Evolutionary conservation across 2,113 vertebrate species (phyloP).

Genomic region (Uria aalge): DNA sequence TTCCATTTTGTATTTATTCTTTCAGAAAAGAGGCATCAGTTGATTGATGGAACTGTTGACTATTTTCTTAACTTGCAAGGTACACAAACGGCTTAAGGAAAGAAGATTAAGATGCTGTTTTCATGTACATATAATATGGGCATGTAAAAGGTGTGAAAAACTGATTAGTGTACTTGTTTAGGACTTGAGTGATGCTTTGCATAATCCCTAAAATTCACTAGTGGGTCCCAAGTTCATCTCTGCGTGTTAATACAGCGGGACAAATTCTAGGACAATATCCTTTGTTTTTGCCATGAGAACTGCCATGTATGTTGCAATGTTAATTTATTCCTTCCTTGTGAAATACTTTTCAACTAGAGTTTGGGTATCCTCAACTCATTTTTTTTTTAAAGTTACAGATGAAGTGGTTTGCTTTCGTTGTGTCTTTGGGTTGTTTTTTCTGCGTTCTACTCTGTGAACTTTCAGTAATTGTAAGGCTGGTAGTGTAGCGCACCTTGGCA

Average conservation of each 20-base stretch:
- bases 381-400: neutral
- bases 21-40: neutral
- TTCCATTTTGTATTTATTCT: neutral
- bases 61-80: neutral
- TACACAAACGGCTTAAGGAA: neutral
- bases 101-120: neutral
- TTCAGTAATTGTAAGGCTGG: neutral
- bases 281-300: neutral
- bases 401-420: neutral
- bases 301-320: neutral
- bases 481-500: neutral
- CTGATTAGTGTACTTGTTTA: neutral
- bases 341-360: neutral
- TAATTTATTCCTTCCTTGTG: neutral
- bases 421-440: neutral
- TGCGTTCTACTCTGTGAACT: neutral
- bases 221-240: fast-evolving
- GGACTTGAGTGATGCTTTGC: neutral
- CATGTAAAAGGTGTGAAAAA: neutral
- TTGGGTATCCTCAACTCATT: neutral
- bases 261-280: neutral
- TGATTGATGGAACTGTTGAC: neutral
- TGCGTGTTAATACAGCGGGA: neutral
- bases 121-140: neutral
- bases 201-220: neutral